Evolutionary conservation across 2,113 vertebrate species (phyloP).

Genomic region (Alosa alosa): DNA sequence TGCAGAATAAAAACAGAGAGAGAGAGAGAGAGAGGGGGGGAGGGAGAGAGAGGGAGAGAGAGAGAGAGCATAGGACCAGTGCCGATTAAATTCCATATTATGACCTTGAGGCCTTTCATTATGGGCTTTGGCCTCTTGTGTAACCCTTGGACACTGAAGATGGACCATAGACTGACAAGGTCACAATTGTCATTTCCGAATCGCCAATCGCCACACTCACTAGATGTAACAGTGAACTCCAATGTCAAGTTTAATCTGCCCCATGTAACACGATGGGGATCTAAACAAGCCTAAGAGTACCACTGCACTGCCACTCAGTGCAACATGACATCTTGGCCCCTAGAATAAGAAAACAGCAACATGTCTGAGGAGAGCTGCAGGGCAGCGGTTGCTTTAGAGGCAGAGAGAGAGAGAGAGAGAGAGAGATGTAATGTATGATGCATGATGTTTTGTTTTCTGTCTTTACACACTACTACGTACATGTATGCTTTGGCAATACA

Average conservation of each 20-base stretch:
- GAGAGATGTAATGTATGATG: too few relatives aligned
- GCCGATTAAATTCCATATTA: not conserved
- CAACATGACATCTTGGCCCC: not conserved
- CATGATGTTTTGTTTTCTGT: too few relatives aligned
- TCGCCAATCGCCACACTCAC: not conserved
- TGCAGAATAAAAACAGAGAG: not conserved
- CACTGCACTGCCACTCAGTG: not conserved
- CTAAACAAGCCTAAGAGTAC: not conserved
- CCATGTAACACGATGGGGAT: not conserved
- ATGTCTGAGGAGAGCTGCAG: not conserved
- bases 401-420: not conserved
- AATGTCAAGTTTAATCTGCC: not conserved
- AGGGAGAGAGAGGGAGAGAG: not conserved
- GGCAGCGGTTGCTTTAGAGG: not conserved
- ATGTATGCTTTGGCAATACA: too few relatives aligned
- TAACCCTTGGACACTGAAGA: not conserved
- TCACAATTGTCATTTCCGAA: not conserved
- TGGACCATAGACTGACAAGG: not conserved
- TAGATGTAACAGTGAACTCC: not conserved
- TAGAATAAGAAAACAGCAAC: not conserved
- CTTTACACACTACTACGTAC: too few relatives aligned
- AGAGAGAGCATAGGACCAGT: not conserved
- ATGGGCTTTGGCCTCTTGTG: not conserved
- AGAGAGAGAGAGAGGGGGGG: not conserved
- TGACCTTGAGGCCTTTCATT: not conserved